Base-by-base conservation (phyloP, 2,888 invertebrate genomes). In the Eurytoma adleriae region DNA sequence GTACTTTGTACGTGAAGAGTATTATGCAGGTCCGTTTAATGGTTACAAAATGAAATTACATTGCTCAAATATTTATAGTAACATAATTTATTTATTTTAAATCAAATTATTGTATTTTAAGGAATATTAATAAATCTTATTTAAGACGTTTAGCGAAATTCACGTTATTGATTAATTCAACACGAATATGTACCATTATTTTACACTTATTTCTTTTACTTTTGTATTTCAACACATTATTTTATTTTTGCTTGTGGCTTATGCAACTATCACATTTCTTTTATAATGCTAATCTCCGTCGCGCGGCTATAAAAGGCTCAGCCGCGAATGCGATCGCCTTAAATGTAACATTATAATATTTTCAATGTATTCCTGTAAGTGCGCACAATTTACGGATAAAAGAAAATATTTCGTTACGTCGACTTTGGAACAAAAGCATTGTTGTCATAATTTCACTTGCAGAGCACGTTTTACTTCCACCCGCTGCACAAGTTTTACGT, bases 1-100 rank as follows among this genome's bases (percentile, higher is more conserved):
- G 54, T 24, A 54, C 57, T 69, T 62, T 73, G 57, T 71, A 59
- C 40, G 59, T 66, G 64, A 56, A 30, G 30, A 54, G 40, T 56
- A 18, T 40, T 40, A 20, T 62, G 56, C 57, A 80, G 76, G 71
- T 68, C 59, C 75, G 69, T 57, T 57, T 64, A 40, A 54, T 64
- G 30, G 52, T 62, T 74, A 70, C 52, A 57, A 62, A 73, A 57
- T 52, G n/a, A 76, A 67, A 76, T 80, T 80, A 72, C 57, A 80
- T 80, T 80, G 76, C 76, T 80, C 72, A 80, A 80, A 80, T 80
- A 80, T 76, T 76, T 72, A 80, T 56, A 72, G 56, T 68, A 57
- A 56, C 67, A 66, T 50, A 74, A 14, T 62, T 80, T 71, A 71
- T 80, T 80, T 67, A 74, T 61, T 77, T 76, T 74, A 70, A 40